A percentile compares a stretch with the other conserved stretches of the same genome.
phyloP scores from a whole-genome alignment of 2,888 invertebrate genomes.

The Leptopilina myrica region DNA sequence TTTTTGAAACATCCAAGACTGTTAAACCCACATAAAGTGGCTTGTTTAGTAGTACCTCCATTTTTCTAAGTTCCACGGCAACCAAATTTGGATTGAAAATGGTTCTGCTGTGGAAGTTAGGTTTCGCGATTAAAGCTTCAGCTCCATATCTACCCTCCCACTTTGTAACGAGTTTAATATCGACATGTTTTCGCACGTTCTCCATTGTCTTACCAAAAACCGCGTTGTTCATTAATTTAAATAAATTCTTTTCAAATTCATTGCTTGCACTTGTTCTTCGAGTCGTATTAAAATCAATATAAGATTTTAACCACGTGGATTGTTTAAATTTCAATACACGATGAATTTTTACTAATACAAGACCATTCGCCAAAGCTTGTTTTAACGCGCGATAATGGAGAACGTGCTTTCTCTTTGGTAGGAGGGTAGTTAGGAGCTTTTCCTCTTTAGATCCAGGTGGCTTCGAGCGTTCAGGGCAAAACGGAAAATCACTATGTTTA shows the following conservation, averaged over 20 bases:
- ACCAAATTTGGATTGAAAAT: no score
- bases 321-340: no score
- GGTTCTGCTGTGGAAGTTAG: constrained; percentile 61
- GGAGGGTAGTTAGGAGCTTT: constrained; percentile 62
- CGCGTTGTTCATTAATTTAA: no score
- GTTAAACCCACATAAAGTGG: constrained; percentile 64
- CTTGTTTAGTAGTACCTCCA: constrained; percentile 60
- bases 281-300: no score
- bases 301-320: no score
- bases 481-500: constrained; percentile 22
- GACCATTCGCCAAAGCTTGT: constrained; percentile 54
- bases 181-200: no score
- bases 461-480: constrained; percentile 58
- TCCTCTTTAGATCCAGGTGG: constrained; percentile 49
- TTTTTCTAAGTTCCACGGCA: constrained; percentile 59
- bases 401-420: constrained; percentile 52
- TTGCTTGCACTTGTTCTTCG: no score
- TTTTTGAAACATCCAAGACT: constrained; percentile 65
- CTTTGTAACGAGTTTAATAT: no score
- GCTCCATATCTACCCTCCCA: constrained; percentile 60
- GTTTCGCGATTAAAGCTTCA: constrained; percentile 56
- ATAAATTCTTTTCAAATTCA: no score
- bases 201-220: no score
- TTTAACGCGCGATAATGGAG: constrained; percentile 58
- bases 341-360: no score